A percentile compares a stretch with the other conserved stretches of the same genome.
Evolutionary conservation across 2,888 invertebrate species (phyloP).

Genomic region (Nemotelus pantherinus): DNA sequence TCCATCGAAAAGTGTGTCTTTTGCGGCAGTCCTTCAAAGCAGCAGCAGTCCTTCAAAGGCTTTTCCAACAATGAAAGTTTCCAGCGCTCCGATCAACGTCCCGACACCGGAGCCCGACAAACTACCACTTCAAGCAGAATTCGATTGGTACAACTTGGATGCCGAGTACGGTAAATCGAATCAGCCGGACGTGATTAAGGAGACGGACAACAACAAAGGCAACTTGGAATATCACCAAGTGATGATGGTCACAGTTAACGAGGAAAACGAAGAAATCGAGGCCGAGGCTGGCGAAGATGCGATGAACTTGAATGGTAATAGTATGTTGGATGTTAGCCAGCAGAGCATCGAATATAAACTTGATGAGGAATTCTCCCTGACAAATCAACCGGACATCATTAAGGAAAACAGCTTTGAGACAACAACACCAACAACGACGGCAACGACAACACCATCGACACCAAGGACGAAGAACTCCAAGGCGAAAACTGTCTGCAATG

Average conservation of each 20-base stretch:
- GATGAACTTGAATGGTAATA: conserved; percentile 14
- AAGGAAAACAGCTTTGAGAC: conserved; percentile 52
- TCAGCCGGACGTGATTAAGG: conserved; percentile 55
- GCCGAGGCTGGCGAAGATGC: conserved; percentile 20
- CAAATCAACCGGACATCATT: conserved; percentile 55
- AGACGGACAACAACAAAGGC: conserved; percentile 52
- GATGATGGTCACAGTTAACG: conserved; percentile 34
- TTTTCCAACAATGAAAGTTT: conserved; percentile 2
- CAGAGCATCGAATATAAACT: conserved; percentile 61
- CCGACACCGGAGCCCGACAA: conserved; percentile 48
- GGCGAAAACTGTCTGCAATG: conserved; percentile 50
- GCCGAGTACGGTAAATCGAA: conserved; percentile 61
- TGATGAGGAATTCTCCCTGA: conserved; percentile 61
- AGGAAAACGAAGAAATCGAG: conserved; percentile 31
- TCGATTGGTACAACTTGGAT: conserved; percentile 65
- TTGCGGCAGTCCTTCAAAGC: not conserved
- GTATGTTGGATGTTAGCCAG: conserved; percentile 52
- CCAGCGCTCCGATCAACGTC: conserved; percentile 24
- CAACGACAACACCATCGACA: not conserved
- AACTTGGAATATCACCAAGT: conserved; percentile 36
- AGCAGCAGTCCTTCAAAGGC: conserved; percentile 25
- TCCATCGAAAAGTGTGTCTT: conserved; percentile 8
- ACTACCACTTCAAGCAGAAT: conserved; percentile 62
- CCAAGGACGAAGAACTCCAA: conserved; percentile 39
- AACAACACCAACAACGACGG: conserved; percentile 11